Evolutionary conservation across 1,140 invertebrate genomes (phyloP).

Genomic region (Zaprionus tsacasi): DNA sequence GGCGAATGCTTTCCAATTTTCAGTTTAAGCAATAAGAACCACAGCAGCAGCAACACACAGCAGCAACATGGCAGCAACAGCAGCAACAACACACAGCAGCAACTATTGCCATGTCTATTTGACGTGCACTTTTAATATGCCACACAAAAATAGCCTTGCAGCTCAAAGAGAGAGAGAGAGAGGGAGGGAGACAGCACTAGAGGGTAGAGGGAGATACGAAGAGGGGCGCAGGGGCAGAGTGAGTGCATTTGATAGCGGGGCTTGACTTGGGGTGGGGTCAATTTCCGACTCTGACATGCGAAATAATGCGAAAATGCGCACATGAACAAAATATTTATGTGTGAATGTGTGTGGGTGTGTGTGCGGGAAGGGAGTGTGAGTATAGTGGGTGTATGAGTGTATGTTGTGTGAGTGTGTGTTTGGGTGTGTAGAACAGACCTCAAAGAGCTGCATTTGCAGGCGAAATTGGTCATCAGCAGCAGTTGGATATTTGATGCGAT

Average conservation of each 20-base stretch:
- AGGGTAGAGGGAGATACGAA: too few relatives aligned
- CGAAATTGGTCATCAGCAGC: slow-evolving; percentile 34
- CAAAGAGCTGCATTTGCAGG: slow-evolving; percentile 27
- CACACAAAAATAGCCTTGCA: slow-evolving; percentile 42
- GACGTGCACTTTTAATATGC: slow-evolving; percentile 73
- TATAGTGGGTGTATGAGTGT: not conserved
- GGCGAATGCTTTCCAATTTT: slow-evolving; percentile 56
- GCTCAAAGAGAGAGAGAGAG: not conserved
- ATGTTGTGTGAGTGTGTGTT: not conserved
- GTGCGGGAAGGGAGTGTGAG: not conserved
- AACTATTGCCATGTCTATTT: slow-evolving; percentile 60
- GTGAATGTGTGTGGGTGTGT: not conserved
- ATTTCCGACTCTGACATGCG: slow-evolving; percentile 3
- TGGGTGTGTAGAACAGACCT: not conserved
- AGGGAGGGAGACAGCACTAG: not conserved
- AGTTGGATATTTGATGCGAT: slow-evolving; percentile 23
- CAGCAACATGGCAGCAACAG: slow-evolving; percentile 38
- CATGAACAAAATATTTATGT: slow-evolving; percentile 9
- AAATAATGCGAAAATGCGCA: slow-evolving; percentile 9
- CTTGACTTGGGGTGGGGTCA: slow-evolving; percentile 2
- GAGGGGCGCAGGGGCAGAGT: not conserved
- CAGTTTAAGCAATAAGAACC: slow-evolving; percentile 54
- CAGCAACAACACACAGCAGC: slow-evolving; percentile 46
- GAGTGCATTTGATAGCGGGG: not conserved
- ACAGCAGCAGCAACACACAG: slow-evolving; percentile 16